A percentile compares a stretch with the other conserved stretches of the same genome.
phyloP scores from a whole-genome alignment of 2,888 invertebrate genomes.

The Agonopterix arenella region DNA sequence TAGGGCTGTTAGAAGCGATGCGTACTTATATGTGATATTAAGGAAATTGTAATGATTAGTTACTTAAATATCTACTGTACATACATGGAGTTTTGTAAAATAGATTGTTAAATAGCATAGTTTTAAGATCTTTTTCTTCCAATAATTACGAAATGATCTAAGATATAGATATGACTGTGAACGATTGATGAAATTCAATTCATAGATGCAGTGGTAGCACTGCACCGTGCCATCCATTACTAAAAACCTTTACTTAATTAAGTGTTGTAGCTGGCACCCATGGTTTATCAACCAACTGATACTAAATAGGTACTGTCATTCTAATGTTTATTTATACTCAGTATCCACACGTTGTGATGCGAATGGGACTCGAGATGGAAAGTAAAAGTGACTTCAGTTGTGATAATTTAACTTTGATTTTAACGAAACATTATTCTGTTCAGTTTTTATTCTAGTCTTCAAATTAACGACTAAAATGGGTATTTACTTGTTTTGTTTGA shows the following conservation, averaged over 20 bases:
- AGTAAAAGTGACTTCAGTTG: not conserved
- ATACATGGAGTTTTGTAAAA: slow-evolving; percentile 52
- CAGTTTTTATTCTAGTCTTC: slow-evolving; percentile 45
- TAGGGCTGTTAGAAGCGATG: slow-evolving; percentile 50
- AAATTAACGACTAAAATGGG: slow-evolving; percentile 36
- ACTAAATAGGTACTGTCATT: too few species aligned
- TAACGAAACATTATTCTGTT: slow-evolving; percentile 14
- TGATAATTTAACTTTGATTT: not conserved
- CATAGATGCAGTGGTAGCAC: slow-evolving; percentile 19
- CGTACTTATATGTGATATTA: slow-evolving; percentile 73
- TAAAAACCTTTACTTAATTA: slow-evolving; percentile 15
- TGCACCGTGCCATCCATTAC: slow-evolving; percentile 32
- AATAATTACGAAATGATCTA: slow-evolving; percentile 26
- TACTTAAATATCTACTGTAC: slow-evolving; percentile 57
- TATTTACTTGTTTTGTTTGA: slow-evolving; percentile 31
- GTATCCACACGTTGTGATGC: too few species aligned
- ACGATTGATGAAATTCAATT: not conserved
- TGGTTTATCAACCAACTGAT: not conserved
- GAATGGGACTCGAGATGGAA: not conserved
- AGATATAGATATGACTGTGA: slow-evolving; percentile 1
- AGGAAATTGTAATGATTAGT: slow-evolving; percentile 50
- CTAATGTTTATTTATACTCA: too few species aligned
- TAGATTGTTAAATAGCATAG: slow-evolving; percentile 25
- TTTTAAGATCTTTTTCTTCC: slow-evolving; percentile 42
- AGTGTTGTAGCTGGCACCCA: slow-evolving; percentile 6